These are phyloP conservation scores for Anoplolepis gracilipes DNA, from an alignment of 1,140 invertebrate species.

Conservation along the genomic window DNA sequence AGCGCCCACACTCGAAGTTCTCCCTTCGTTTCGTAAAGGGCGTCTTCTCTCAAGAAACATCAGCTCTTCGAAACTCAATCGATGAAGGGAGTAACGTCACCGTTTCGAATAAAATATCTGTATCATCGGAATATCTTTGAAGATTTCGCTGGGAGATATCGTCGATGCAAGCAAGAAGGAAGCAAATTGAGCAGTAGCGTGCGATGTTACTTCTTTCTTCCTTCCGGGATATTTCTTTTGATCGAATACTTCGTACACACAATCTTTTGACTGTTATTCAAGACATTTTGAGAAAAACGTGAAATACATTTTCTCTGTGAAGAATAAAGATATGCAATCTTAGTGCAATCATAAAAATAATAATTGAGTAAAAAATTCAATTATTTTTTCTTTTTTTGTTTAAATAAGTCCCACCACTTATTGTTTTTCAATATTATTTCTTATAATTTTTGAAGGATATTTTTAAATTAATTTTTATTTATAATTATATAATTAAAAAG, in stretches of 20 bases:
- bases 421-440: not conserved
- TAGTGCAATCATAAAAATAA: not conserved
- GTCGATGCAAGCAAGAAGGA: not conserved
- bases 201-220: not conserved
- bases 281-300: not conserved
- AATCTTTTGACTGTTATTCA: not conserved
- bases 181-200: not conserved
- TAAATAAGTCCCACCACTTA: too few species aligned
- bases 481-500: not conserved
- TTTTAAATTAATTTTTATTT: not conserved
- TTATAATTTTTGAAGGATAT: not conserved
- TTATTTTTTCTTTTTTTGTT: not conserved
- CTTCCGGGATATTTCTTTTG: slow-evolving; percentile 6
- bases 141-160: slow-evolving; percentile 11
- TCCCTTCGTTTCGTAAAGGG: slow-evolving; percentile 27
- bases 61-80: slow-evolving; percentile 20
- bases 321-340: not conserved
- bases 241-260: slow-evolving; percentile 4
- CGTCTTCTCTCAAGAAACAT: slow-evolving; percentile 29
- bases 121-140: slow-evolving; percentile 32
- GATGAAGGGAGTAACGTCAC: slow-evolving; percentile 38
- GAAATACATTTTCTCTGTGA: not conserved
- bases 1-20: slow-evolving; percentile 42
- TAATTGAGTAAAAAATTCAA: not conserved
- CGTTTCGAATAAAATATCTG: slow-evolving; percentile 15